These are phyloP conservation scores for Oxycera nigricornis DNA, from an alignment of 2,888 invertebrate genomes.

Conservation along the genomic window DNA sequence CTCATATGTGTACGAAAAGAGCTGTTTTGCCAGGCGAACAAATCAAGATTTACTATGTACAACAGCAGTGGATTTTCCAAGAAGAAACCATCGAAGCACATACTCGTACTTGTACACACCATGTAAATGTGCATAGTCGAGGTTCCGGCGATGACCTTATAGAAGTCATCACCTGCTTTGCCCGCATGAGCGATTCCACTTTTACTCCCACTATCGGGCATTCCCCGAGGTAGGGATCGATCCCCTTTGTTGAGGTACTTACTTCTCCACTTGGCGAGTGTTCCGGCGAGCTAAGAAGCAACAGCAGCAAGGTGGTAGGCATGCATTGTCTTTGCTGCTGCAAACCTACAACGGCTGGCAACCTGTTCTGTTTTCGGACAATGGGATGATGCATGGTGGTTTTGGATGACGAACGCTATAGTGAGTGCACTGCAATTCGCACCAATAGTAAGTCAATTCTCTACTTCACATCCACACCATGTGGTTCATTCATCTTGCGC, in stretches of 20 bases:
- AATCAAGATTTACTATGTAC: not conserved
- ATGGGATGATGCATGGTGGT: not conserved
- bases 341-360: not conserved
- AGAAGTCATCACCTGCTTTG: slow-evolving; percentile 17
- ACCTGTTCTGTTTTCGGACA: not conserved
- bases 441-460: no score
- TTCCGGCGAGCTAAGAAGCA: not conserved
- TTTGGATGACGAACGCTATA: not conserved
- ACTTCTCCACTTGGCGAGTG: not conserved
- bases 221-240: not conserved
- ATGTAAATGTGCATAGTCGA: slow-evolving; percentile 5
- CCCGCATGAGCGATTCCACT: not conserved
- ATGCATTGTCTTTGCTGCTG: not conserved
- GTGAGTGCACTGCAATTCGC: no score
- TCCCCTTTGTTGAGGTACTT: not conserved
- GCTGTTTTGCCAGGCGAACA: not conserved
- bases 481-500: not conserved
- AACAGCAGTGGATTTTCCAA: no score
- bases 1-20: not conserved
- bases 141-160: not conserved
- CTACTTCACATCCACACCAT: not conserved
- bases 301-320: not conserved
- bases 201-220: not conserved
- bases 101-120: not conserved
- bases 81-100: not conserved